Base-by-base conservation (phyloP, 1,140 invertebrate species). In the Heterodera schachtii region DNA sequence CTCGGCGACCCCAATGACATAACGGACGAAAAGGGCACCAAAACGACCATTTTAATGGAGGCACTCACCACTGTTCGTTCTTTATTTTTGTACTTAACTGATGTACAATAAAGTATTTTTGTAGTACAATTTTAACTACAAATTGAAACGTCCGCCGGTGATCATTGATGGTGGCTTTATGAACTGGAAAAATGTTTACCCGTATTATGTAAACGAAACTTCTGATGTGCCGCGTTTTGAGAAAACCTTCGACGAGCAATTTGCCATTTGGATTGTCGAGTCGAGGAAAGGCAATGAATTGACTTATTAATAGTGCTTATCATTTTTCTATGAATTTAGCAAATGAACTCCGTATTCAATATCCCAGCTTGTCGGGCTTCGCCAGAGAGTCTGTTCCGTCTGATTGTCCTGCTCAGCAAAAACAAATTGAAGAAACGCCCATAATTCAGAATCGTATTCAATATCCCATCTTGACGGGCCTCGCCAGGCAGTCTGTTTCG, bases 241-340 rank as follows among this genome's bases (percentile, higher is more conserved):
- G 9, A 80, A 80, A n/a, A 52, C 75, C 1, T 80, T 80, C 64
- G 79, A 80, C 47, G 70, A 73, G 47, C 11, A 80, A 78, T 80
- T 80, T 66, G 16, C 79, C 21, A 57, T 49, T 46, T 78, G 70
- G 70, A 78, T 80, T 2, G 21, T 47, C 11, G 75, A 80, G 44
- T 3, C 52, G 19, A 49, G 44, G 6, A 66, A 49, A 75, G 70
- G 79, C 80, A 11, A 80, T 7, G 0, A 11, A 11, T 5, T 77
- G 44, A 16, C 19, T 13, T 43, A 16, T 2, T 21, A 41, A n/a
- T n/a, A 7, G 19, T 6, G 31, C 44, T 57, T 81, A 0, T 16
- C 16, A 21, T 80, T 80, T 13, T 78, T 11, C 5, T 5, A 5
- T 5, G 19, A 60, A 60, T 80, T 47, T 6, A 78, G 79, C 31